Evolutionary conservation across 2,113 vertebrate species (phyloP), one percentile per base, ranked within the genome.

Genomic region (Furnarius figulus): DNA sequence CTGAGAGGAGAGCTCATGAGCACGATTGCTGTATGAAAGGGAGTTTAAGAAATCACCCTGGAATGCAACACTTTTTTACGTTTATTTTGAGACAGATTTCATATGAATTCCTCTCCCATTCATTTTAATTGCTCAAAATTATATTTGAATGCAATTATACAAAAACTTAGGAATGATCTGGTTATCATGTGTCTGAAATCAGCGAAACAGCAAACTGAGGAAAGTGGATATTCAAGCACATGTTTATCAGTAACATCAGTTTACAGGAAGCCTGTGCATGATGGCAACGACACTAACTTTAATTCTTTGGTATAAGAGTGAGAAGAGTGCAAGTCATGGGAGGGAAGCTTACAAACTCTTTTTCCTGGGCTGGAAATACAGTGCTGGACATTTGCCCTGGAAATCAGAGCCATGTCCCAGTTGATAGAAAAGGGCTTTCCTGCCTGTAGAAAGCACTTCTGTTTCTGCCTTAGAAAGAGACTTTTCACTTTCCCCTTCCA

Each of bases 91-190:
- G 95, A 87, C 46, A 59, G 59, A 95, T 95, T 91, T 95, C 68
- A 97, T 95, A 96, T 67, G 58, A 95, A 95, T 95, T 96, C 76
- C 74, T 93, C 70, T 94, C 75, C 82, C 80, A 88, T 74, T 93
- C 76, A 6, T 89, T 95, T 94, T 92, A 96, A 97, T 95, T 95
- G 80, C 92, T 85, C 80, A 92, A 95, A 96, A 96, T 96, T 90
- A 96, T 90, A 95, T 95, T 95, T 96, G 93, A 96, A 89, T 25
- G 2, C 75, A 96, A 94, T 96, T 96, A 96, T 90, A 92, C 1
- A 0, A 93, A 96, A 96, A 96, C 92, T 95, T 90, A 92, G 86
- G 92, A 95, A 90, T 92, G 87, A 87, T 73, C 86, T 93, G 70
- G 89, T 94, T 96, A 97, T 78, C 82, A 59, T 90, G 82, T 90